Base-by-base conservation (phyloP, 2,797 vertebrate genomes). In the Karalla daura region DNA sequence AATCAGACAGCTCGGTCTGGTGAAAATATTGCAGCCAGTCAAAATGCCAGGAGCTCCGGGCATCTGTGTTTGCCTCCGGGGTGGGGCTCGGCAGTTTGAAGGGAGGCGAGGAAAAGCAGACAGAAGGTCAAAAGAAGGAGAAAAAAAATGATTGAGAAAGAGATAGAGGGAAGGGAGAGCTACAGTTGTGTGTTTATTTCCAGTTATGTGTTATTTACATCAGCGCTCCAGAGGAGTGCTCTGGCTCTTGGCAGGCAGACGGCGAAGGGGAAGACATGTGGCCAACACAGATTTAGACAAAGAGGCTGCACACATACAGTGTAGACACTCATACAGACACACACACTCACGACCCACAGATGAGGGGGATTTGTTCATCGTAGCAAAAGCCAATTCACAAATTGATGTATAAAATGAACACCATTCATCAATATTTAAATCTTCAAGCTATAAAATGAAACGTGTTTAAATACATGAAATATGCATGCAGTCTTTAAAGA, bases 1-100 rank as follows among this genome's bases (percentile, higher is more conserved):
- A 81, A 85, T 83, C 85, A 87, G 71, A 86, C 68, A 80, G 76
- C 74, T 62, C 5, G 24, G 59, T 80, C 67, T 49, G 69, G 74
- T 70, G 62, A 83, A 78, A 82, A 78, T 80, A 77, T 70, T 68
- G 74, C 78, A 71, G 77, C 75, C 52, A 80, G 72, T 85, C 72
- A 76, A 68, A 88, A 77, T 74, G 75, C 83, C 82, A 84, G 52
- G 44, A 39, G 81, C 70, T 32, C 46, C 23, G 41, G 75, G 81
- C 63, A 78, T 84, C 75, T 85, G 77, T 83, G 72, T 85, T 78
- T 84, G 56, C 63, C 60, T 70, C 71, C 25, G 6, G 68, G 80
- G 78, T 66, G 76, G 79, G 74, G 81, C 44, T 76, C 17, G 11
- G 53, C 61, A 72, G 54, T 76, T 81, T 72, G 53, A 54, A 61